phyloP scores from a whole-genome alignment of 2,113 vertebrate species.

The Micromys minutus region DNA sequence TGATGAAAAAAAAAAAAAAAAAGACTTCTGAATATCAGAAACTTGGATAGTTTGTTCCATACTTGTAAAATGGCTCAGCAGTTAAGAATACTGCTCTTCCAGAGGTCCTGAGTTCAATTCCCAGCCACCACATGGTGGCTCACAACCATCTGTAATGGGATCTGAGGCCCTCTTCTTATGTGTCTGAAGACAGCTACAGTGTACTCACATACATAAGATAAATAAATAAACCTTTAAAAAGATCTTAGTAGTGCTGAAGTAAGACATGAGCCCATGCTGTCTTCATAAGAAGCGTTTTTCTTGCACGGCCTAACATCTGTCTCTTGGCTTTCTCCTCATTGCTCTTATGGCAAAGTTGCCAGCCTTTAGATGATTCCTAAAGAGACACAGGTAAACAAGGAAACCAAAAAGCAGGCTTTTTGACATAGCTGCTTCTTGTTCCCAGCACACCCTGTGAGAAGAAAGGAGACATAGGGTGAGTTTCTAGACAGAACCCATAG shows the following conservation, averaged over 20 bases:
- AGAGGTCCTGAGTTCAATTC: no score
- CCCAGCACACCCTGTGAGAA: background rate
- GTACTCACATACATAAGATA: no score
- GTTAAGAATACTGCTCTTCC: no score
- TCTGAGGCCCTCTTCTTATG: no score
- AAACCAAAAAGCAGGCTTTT: background rate
- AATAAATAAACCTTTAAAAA: no score
- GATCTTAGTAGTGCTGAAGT: background rate
- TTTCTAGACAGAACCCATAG: background rate
- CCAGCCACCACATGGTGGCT: no score
- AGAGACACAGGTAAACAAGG: background rate
- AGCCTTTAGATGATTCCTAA: background rate
- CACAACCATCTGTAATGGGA: no score
- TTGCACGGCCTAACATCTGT: background rate
- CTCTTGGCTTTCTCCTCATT: background rate
- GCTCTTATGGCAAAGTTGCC: background rate
- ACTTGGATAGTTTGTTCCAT: background rate
- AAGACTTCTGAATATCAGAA: background rate
- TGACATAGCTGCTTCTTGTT: background rate
- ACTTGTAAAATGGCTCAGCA: no score
- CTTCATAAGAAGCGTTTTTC: background rate
- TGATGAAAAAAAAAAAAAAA: constrained; percentile 37
- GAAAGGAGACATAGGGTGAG: background rate
- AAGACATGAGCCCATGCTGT: background rate
- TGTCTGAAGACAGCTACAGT: no score